Base-by-base conservation (phyloP, 1,140 invertebrate genomes). In the Goniozus legneri region DNA sequence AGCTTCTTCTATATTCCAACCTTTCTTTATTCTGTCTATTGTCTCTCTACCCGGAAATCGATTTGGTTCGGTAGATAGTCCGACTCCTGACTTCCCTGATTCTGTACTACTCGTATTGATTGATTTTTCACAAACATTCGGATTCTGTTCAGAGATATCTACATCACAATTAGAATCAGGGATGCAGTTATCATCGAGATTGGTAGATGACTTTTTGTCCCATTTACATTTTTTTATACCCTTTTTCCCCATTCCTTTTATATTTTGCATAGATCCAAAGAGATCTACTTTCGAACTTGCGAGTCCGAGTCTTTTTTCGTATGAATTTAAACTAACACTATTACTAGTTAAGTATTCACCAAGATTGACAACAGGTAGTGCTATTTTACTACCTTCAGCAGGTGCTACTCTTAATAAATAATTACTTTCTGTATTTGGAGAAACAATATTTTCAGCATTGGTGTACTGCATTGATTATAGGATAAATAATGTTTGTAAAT, bases 1-100 rank as follows among this genome's bases (percentile, higher is more conserved):
- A 4, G 84, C 82, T 66, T 87, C 86, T 8, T 82, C 75, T 1
- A 80, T 60, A 35, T 85, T 91, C 91, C 91, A 94, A 2, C 92
- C 92, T 40, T 81, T 79, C 50, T 81, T 76, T 20, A 91, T 83
- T 60, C 83, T 81, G 1, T 77, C 70, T 30, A 81, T 68, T 30
- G 73, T 77, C 58, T 78, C 73, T 47, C 74, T 67, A 7, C 74
- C 74, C n/a, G 74, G 74, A 55, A 73, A 77, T 22, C 66, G 62
- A 33, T 67, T 58, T 1, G 56, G 64, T 40, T 69, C 67, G 2
- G 38, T 52, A 20, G 37, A 52, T 2, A 46, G 52, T 45, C 60
- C 50, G 14, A 45, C 42, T 3, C 31, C 20, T 3, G 54, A 14
- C 35, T 73, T 76, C n/a, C n/a, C n/a, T n/a, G n/a, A n/a, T 20